Base-by-base conservation (phyloP, 2,888 invertebrate species). In the Hydrotaea diabolus region DNA sequence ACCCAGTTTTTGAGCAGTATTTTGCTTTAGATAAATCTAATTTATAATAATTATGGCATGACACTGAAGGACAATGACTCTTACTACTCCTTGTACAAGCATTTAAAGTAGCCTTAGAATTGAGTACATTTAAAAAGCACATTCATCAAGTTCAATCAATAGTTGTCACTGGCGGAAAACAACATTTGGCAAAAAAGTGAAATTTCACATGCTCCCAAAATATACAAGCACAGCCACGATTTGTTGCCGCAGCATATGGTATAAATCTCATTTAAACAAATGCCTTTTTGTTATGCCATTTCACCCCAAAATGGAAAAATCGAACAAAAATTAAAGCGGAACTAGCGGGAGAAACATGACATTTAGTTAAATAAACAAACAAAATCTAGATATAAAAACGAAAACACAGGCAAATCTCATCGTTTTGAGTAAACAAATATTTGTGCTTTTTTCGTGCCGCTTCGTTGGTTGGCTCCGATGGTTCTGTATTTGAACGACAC, bases 361-460 rank as follows among this genome's bases (percentile, higher is more conserved):
- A 79, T 79, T 62, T 79, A 79, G 73, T 82, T 77, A 74, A 79
- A 79, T 43, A 81, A 82, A 82, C 59, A 85, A 82, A 85, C 73
- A 82, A 46, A 46, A 19, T 17, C 1, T 26, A 23, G 59, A 43
- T 39, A 19, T 43, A 66, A 21, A 43, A 43, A 66, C 26, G 66
- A 39, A 69, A 69, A 46, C 4, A 23, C 46, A 46, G 46, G 66
- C 3, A 69, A 43, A 69, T 69, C 69, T 46, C 21, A 0, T 13
- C 69, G 69, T 43, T 69, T 46, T 23, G 69, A 9, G 46, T 69
- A 69, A 69, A 69, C 69, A 69, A 69, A 69, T 7, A 31, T 31
- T 2, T 2, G 31, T 31, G 31, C 7, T 4, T 31, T 31, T 31
- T 31, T 31, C 3, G 31, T 31, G 31, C 46, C 9, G 21, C 46